Conservation (phyloP, 2,113 vertebrate species). For the Baryphthengus martii region DNA sequence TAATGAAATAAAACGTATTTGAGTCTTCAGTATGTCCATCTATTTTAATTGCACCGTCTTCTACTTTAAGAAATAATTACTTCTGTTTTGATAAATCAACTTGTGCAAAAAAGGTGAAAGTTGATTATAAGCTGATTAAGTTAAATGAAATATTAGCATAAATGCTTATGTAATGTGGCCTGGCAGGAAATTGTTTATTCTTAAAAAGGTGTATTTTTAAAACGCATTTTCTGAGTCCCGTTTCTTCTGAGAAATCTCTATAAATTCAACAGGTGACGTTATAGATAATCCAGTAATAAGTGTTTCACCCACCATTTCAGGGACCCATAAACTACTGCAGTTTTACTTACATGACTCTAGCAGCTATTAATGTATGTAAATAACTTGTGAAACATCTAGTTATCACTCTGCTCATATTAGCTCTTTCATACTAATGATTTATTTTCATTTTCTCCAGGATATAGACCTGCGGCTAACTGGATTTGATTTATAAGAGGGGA, state of each 20-base stretch:
- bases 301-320: constrained; percentile 43
- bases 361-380: constrained; percentile 61
- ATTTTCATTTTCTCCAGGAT: constrained; percentile 85
- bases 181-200: neutral
- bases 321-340: constrained; percentile 54
- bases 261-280: constrained; percentile 38
- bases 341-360: constrained; percentile 59
- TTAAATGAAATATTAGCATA: neutral
- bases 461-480: constrained; percentile 79
- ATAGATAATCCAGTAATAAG: constrained; percentile 44
- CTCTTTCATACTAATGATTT: constrained; percentile 79
- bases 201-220: constrained; percentile 5
- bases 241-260: constrained; percentile 2
- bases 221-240: neutral
- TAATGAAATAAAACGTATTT: neutral
- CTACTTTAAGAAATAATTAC: constrained; percentile 19
- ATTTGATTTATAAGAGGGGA: constrained; percentile 81
- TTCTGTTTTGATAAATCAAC: neutral
- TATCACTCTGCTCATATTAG: constrained; percentile 70
- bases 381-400: constrained; percentile 68
- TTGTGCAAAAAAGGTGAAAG: constrained; percentile 41
- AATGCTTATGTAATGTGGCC: neutral
- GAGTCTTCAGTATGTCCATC: neutral
- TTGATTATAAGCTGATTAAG: constrained; percentile 31
- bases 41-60: constrained; percentile 13